Conservation (phyloP, 2,797 vertebrate species). For the Rhincodon typus region DNA sequence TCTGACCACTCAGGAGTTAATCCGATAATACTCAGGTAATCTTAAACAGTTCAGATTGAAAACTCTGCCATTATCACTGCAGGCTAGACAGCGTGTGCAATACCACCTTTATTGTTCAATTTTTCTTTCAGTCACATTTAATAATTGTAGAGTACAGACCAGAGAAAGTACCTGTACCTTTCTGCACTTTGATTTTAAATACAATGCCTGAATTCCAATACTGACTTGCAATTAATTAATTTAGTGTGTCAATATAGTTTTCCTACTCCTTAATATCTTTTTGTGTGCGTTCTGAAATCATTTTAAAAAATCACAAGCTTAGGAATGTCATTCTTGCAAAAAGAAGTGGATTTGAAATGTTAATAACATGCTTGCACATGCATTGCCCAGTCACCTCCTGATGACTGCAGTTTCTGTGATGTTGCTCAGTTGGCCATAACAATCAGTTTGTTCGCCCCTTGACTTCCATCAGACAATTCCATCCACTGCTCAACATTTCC, state of each 20-base stretch:
- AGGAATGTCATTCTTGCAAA: background rate
- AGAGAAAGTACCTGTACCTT: background rate
- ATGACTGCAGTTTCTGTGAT: background rate
- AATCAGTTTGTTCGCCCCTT: background rate
- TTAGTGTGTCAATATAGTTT: background rate
- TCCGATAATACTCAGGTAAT: background rate
- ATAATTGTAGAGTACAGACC: background rate
- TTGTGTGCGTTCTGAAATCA: background rate
- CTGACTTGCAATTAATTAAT: background rate
- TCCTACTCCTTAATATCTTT: background rate
- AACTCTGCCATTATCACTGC: background rate
- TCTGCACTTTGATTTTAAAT: background rate
- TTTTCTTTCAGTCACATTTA: background rate
- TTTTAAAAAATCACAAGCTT: background rate
- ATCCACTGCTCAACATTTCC: background rate
- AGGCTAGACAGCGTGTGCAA: background rate
- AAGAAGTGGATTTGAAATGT: background rate
- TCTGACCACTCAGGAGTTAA: background rate
- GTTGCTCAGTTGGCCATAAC: background rate
- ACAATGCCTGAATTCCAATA: background rate
- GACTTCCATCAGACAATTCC: background rate
- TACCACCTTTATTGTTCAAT: background rate
- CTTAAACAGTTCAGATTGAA: background rate
- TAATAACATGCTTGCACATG: background rate
- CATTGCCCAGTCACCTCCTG: background rate